Evolutionary conservation across 2,797 vertebrate species (phyloP), one percentile per base, ranked within the genome.

Genomic region (Mionectes olivaceus): DNA sequence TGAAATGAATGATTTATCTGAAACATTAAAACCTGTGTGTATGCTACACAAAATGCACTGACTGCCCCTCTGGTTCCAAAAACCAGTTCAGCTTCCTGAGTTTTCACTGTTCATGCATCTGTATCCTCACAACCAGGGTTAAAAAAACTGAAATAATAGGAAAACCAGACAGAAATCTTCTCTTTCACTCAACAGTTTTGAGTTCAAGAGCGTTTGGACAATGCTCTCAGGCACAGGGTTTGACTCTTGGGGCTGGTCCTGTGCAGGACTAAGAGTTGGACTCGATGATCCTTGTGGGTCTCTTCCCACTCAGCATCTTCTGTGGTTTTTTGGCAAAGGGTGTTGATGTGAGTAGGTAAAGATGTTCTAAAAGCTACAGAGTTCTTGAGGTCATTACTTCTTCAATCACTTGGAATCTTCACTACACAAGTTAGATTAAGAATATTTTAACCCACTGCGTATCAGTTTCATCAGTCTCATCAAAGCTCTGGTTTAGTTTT

Each of bases 91-190:
- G 56, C 10, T 49, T 33, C n/a, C 49, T 41, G 46, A 53, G 41
- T 61, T 91, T 78, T 86, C 19, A 46, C 17, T 43, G 43, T 27
- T 19, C 32, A 3, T 5, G 9, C 12, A 27, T 17, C 22, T 55
- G 9, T 19, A n/a, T 32, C 30, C 50, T 78, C 0, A 0, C 2
- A 69, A 47, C 2, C 12, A 2, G 0, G 68, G 11, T 39, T 61
- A 5, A 81, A 83, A 83, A 70, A 92, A 2, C 0, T 22, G 13
- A 78, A 84, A 37, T 27, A 49, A 16, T 0, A 65, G 8, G 43
- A 43, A 80, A 82, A 79, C 39, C 3, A 22, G 28, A 32, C 25
- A 82, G 23, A 79, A 83, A 59, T 17, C 27, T 24, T 57, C 50
- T 44, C 43, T 41, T 83, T 68, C 37, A 55, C 17, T 61, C 23